Percentiles rank a stretch among this genome's conserved stretches.
Evolutionary conservation across 2,113 vertebrate genomes (phyloP).

Genomic region (Crypturellus undulatus): DNA sequence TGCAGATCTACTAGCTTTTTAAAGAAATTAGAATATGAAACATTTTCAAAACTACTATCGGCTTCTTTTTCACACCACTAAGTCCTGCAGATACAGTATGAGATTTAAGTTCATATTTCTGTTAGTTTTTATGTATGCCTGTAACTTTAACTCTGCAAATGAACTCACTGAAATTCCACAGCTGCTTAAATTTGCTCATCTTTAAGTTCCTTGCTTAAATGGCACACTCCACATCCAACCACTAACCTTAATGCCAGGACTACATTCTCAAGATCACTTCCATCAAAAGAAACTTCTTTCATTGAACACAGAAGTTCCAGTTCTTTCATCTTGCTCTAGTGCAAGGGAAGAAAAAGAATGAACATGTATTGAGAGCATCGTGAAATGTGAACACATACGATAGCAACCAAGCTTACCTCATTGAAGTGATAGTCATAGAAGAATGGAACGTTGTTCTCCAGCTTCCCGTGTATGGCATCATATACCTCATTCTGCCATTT

Average conservation of each 20-base stretch:
- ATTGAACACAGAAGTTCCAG: constrained; percentile 95
- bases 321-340: constrained; percentile 97
- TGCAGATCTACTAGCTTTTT: background rate
- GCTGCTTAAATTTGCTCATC: background rate
- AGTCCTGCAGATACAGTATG: background rate
- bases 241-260: constrained; percentile 91
- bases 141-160: background rate
- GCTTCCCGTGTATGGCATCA: constrained; percentile 91
- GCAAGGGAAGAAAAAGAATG: background rate
- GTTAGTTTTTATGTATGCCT: rapidly evolving
- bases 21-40: background rate
- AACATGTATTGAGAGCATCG: background rate
- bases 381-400: background rate
- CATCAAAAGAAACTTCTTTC: constrained; percentile 95
- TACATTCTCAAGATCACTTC: constrained; percentile 94
- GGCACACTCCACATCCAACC: background rate
- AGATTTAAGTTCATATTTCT: background rate
- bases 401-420: constrained; percentile 80
- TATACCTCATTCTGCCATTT: constrained; percentile 98
- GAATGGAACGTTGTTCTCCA: constrained; percentile 94
- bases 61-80: background rate
- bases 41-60: background rate
- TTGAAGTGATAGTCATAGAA: constrained; percentile 98
- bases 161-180: background rate
- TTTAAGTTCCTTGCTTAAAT: background rate